Conservation (phyloP, 2,113 vertebrate species). For the Xiphophorus hellerii region DNA sequence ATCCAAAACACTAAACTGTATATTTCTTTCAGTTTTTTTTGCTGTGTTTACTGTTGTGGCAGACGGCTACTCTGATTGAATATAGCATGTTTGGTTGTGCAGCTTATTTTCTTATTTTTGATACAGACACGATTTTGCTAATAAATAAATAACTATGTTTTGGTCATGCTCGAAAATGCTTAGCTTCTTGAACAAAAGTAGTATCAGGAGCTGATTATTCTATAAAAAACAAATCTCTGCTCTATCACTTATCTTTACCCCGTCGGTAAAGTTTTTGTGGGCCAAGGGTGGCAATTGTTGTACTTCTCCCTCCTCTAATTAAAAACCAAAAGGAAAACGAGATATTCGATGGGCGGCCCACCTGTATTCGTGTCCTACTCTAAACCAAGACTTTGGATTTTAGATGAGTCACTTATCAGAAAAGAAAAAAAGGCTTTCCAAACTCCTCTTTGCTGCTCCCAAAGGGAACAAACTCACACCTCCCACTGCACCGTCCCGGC, state of each 20-base stretch:
- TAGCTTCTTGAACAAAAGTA: not conserved
- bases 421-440: constrained; percentile 31
- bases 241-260: not conserved
- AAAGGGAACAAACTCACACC: constrained; percentile 44
- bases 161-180: not conserved
- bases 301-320: constrained; percentile 14
- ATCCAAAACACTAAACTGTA: not conserved
- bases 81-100: not conserved
- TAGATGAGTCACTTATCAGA: constrained; percentile 42
- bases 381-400: constrained; percentile 32
- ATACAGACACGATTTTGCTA: not conserved
- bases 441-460: constrained; percentile 23
- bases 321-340: not conserved
- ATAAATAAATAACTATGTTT: no score
- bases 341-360: constrained; percentile 16
- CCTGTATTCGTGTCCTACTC: constrained; percentile 23
- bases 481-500: constrained; percentile 49
- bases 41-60: not conserved
- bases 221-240: not conserved
- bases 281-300: constrained; percentile 37
- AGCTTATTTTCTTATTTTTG: not conserved
- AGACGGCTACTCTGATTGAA: not conserved
- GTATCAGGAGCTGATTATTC: not conserved
- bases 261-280: constrained; percentile 17
- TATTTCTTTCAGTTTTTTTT: not conserved